Evolutionary conservation across 2,113 vertebrate species (phyloP), one percentile per base, ranked within the genome.

Genomic region (Corvus moneduloides): DNA sequence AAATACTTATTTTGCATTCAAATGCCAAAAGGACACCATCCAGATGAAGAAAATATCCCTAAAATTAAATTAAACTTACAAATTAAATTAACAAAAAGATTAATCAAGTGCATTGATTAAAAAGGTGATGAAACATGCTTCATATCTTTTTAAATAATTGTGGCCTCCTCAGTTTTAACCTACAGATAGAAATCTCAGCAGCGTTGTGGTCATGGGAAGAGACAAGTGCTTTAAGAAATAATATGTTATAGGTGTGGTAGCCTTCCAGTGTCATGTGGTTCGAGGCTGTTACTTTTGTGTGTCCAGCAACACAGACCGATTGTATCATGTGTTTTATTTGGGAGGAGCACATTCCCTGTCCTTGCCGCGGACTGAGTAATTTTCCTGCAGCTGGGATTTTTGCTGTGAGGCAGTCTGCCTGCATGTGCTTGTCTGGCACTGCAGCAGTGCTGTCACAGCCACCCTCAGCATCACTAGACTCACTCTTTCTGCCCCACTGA

Each of bases 401-500:
- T 89, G 23, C 63, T 1, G 0, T 10, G 28, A 8, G 71, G 48
- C 58, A 23, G n/a, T 74, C 35, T 86, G 51, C 72, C 49, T 62
- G 35, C 1, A 0, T 59, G 51, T 32, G 20, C 41, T 69, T 55
- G 33, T 37, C 55, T 66, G 69, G 43, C 41, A 30, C 61, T 48
- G 44, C 72, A 67, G 62, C 56, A n/a, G 1, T 24, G 37, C 79
- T 48, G 56, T 26, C 67, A 63, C 3, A 18, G 54, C 54, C 49
- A 35, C 44, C 11, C 21, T 41, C 58, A n/a, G 44, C 62, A 52
- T 51, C 58, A 7, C 58, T 67, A 43, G 32, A 3, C 8, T 51
- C 19, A 0, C 1, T 27, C 0, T 3, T 11, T 66, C 46, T 82
- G 32, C 52, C 41, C 16, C 46, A 7, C 27, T 44, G 46, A 61